Evolutionary conservation across 2,888 invertebrate genomes (phyloP), one percentile per base, ranked within the genome.

Genomic region (Choristoneura rosaceana): DNA sequence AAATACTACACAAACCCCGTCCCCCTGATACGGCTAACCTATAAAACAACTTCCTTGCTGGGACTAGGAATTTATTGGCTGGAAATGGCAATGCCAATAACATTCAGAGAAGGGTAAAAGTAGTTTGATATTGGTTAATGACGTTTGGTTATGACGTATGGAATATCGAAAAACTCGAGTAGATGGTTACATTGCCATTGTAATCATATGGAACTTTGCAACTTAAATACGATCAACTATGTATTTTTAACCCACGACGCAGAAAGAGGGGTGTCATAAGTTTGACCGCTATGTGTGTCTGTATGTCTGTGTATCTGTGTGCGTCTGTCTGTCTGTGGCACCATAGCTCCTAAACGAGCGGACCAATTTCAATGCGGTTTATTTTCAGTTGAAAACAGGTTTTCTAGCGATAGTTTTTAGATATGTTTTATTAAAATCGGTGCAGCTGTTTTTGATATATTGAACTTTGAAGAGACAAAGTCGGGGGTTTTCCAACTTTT

Each of bases 1-100:
- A 60, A 71, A 68, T 73, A 69, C 52, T 59, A 34, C n/a, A 25
- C 55, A 60, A 69, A 38, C 60, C 41, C 55, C 58, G 68, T 38
- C 68, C 61, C 14, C 25, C 38, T 17, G 55, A 69, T 69, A 69
- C 50, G 52, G 55, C 58, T 60, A 34, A n/a, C 17, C 63, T 47
- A 52, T 63, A 34, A 58, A 47, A 58, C 41, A 34, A 65, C 43
- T 66, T 66, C 55, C 59, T 17, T 58, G 60, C 15, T 8, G 33
- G 50, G 41, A 60, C 65, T 45, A 41, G 17, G 38, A 15, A 52
- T 50, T 65, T 65, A 60, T 70, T 47, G 15, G 33, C 63, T 71
- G 63, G 71, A 67, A 58, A 58, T 58, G 66, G 67, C 62, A 10
- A 34, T 59, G 34, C 55, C 55, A 55, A 55, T 55, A 55, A 55